These are phyloP conservation scores for Phoxinus dragarum DNA, from an alignment of 2,797 vertebrate species.

Conservation along the genomic window DNA sequence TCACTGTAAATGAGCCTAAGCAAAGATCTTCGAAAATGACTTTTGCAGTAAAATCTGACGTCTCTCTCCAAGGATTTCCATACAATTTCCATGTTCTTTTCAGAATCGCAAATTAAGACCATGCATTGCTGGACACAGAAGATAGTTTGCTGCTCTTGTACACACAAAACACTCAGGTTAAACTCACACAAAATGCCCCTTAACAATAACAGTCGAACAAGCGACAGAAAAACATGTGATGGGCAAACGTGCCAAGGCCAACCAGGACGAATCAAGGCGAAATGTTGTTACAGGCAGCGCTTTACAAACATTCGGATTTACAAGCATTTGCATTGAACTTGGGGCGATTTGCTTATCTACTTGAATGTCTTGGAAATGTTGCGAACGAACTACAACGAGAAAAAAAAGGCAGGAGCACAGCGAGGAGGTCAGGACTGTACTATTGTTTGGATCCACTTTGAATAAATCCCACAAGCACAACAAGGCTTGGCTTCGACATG, in stretches of 20 bases:
- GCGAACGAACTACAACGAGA: conserved; percentile 57
- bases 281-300: conserved; percentile 54
- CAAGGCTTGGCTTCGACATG: conserved; percentile 56
- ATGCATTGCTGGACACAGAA: conserved; percentile 71
- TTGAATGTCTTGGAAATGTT: conserved; percentile 76
- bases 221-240: background rate
- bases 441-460: conserved; percentile 56
- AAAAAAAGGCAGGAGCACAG: conserved; percentile 38
- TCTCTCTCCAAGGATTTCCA: conserved; percentile 72
- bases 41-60: conserved; percentile 57
- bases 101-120: conserved; percentile 80
- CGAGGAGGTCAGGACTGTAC: conserved; percentile 41
- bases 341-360: conserved; percentile 65
- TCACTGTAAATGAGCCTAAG: conserved; percentile 55
- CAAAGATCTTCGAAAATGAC: conserved; percentile 61
- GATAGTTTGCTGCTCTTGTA: conserved; percentile 64
- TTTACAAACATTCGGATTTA: conserved; percentile 69
- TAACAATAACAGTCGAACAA: conserved; percentile 21
- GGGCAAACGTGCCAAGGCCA: conserved; percentile 35
- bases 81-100: conserved; percentile 83
- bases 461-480: conserved; percentile 58
- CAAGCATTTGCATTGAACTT: conserved; percentile 78
- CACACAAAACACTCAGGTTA: conserved; percentile 34
- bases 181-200: conserved; percentile 19
- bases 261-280: conserved; percentile 43